A percentile compares a stretch with the other conserved stretches of the same genome.
Conservation (phyloP, 2,888 invertebrate genomes). For the Galeopsomyia nigrocyanea region DNA sequence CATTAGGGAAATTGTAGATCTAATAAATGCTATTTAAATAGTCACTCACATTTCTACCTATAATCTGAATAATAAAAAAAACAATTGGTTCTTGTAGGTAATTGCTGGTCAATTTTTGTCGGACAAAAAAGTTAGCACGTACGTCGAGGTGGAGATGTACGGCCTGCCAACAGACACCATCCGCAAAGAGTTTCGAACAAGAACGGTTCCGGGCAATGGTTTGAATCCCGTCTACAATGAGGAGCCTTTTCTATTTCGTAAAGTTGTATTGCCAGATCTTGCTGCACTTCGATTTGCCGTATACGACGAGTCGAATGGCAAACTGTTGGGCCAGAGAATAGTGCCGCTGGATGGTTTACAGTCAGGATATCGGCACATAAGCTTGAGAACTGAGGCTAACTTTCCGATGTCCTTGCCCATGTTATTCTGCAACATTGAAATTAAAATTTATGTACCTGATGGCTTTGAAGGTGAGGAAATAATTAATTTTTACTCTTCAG, state of each 20-base stretch:
- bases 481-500: neutral
- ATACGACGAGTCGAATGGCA: conserved; percentile 95
- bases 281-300: conserved; percentile 98
- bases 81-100: conserved; percentile 72
- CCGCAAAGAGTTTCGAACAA: conserved; percentile 95
- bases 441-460: conserved; percentile 99
- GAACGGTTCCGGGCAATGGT: conserved; percentile 97
- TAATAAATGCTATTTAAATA: neutral
- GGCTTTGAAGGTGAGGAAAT: conserved; percentile 91
- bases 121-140: conserved; percentile 98
- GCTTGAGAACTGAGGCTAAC: conserved; percentile 97
- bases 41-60: no score
- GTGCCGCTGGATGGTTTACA: conserved; percentile 97
- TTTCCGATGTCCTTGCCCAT: conserved; percentile 99
- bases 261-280: conserved; percentile 97
- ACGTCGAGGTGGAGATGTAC: conserved; percentile 99
- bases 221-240: conserved; percentile 99
- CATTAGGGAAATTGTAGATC: neutral
- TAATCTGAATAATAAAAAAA: no score
- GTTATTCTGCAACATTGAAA: conserved; percentile 98
- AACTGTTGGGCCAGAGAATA: conserved; percentile 96
- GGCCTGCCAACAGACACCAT: conserved; percentile 98
- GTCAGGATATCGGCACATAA: conserved; percentile 98
- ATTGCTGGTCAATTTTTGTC: conserved; percentile 99
- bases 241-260: conserved; percentile 97